A percentile compares a stretch with the other conserved stretches of the same genome.
Evolutionary conservation across 2,113 vertebrate species (phyloP).

Genomic region (Budorcas taxicolor): DNA sequence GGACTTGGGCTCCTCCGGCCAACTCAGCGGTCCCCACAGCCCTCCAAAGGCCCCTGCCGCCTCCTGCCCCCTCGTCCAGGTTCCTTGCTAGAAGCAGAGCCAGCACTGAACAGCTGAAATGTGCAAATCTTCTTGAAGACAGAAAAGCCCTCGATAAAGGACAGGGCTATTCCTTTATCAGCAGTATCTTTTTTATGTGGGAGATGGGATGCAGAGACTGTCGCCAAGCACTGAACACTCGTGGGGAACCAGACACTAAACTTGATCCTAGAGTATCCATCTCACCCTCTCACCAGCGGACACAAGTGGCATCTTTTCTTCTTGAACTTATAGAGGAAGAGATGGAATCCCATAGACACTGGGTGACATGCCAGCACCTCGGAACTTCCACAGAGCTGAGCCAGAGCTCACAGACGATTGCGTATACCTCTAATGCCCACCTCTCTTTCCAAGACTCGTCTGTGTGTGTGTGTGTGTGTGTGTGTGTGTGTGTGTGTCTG

Average conservation of each 20-base stretch:
- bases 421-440: neutral
- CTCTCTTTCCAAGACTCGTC: neutral
- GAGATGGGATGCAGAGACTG: fast-evolving
- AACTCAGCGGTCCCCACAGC: neutral
- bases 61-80: neutral
- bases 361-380: too few species aligned
- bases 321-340: neutral
- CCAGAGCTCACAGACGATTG: neutral
- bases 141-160: neutral
- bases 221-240: fast-evolving
- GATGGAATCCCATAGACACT: neutral
- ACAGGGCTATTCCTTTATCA: neutral
- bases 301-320: neutral
- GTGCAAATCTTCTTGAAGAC: neutral
- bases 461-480: neutral
- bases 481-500: too few species aligned
- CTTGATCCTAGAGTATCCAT: neutral
- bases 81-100: neutral
- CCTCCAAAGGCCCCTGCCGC: neutral
- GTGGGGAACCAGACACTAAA: neutral
- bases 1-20: neutral
- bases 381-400: neutral
- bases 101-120: neutral
- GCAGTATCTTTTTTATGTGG: fast-evolving
- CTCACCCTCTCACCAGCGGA: neutral